phyloP scores from a whole-genome alignment of 1,140 invertebrate genomes.

The Orchesella cincta region DNA sequence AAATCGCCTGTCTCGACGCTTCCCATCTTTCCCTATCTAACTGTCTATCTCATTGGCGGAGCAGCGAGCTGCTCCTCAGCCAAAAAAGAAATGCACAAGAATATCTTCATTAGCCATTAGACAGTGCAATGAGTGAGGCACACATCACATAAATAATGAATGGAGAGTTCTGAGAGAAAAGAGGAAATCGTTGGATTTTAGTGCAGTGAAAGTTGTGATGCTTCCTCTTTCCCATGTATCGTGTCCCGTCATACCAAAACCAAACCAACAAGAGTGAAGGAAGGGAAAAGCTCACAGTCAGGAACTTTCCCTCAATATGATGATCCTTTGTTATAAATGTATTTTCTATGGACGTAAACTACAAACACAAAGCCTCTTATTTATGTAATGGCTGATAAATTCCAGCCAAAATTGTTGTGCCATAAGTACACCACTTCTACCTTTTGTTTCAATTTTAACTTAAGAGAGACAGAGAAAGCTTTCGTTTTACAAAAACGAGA shows the following conservation, averaged over 20 bases:
- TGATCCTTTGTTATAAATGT: neutral
- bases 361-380: too few species aligned
- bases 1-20: conserved; percentile 8
- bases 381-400: too few species aligned
- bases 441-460: too few species aligned
- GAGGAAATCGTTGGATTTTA: conserved; percentile 13
- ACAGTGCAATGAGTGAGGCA: neutral
- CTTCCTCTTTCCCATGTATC: neutral
- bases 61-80: neutral
- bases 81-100: neutral
- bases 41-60: neutral
- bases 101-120: conserved; percentile 16
- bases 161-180: neutral
- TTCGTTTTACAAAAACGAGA: too few species aligned
- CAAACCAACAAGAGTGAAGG: too few species aligned
- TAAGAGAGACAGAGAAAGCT: too few species aligned
- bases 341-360: too few species aligned
- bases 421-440: too few species aligned
- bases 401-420: too few species aligned
- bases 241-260: neutral
- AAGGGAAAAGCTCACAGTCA: too few species aligned
- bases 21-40: neutral
- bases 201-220: neutral
- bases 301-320: too few species aligned
- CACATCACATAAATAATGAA: conserved; percentile 20